Evolutionary conservation across 2,888 invertebrate species (phyloP).

Genomic region (Hirtodrosophila duncani): DNA sequence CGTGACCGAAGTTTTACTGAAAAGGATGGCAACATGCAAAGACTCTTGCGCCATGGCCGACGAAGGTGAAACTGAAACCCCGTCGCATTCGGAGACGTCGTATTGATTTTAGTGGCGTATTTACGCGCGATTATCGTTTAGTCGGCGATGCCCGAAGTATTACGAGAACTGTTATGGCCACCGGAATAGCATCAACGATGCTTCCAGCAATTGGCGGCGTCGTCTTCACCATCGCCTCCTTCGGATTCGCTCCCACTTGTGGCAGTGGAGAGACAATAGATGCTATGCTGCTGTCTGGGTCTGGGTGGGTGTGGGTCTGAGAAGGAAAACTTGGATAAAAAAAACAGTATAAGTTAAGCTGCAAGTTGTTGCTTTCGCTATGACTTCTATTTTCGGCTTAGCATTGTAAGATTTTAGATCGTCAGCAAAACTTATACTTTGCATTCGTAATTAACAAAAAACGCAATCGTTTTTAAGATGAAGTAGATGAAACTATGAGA

Average conservation of each 20-base stretch:
- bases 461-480: no score
- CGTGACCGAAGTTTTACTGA: slow-evolving; percentile 23
- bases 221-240: neutral
- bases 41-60: slow-evolving; percentile 12
- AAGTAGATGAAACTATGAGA: no score
- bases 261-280: slow-evolving; percentile 1
- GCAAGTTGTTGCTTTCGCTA: no score
- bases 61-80: slow-evolving; percentile 56
- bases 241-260: neutral
- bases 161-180: slow-evolving; percentile 76
- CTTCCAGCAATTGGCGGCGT: slow-evolving; percentile 45
- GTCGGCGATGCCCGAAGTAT: slow-evolving; percentile 75
- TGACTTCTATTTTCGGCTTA: no score
- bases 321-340: no score
- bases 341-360: no score
- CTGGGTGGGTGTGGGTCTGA: no score
- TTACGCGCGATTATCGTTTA: slow-evolving; percentile 78
- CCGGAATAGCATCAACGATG: slow-evolving; percentile 68
- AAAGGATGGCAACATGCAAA: slow-evolving; percentile 49
- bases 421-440: no score
- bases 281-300: no score
- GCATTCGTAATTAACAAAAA: no score
- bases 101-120: slow-evolving; percentile 78
- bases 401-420: no score
- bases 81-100: slow-evolving; percentile 52